A percentile compares a stretch with the other conserved stretches of the same genome.
phyloP scores from a whole-genome alignment of 2,113 vertebrate species.

The Eubucco bourcierii region DNA sequence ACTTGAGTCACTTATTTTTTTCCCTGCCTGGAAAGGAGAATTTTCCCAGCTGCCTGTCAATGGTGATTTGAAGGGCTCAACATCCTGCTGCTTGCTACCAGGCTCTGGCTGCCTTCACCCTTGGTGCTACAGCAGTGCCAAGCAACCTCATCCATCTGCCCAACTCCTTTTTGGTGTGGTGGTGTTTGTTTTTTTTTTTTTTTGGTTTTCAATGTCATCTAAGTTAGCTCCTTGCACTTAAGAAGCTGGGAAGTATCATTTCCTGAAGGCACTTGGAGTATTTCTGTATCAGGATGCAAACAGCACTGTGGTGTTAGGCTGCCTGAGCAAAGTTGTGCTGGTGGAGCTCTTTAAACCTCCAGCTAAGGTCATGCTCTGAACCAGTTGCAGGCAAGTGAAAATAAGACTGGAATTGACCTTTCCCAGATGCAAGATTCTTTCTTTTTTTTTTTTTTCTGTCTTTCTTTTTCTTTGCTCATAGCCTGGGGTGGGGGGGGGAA shows the following conservation, averaged over 20 bases:
- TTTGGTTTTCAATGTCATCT: too few species aligned
- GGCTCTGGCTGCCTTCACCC: not conserved
- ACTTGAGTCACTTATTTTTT: not conserved
- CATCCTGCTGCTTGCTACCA: not conserved
- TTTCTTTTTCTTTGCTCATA: not conserved
- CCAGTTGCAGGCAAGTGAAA: not conserved
- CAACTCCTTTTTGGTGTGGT: not conserved
- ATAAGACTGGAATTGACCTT: not conserved
- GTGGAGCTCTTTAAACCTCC: not conserved
- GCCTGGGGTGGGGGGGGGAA: not conserved
- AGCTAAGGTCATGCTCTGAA: not conserved
- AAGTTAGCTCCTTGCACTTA: not conserved
- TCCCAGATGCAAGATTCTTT: not conserved
- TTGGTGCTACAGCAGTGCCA: rapidly evolving
- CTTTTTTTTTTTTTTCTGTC: too few species aligned
- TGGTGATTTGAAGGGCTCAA: not conserved
- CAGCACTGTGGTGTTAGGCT: not conserved
- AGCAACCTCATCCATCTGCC: not conserved
- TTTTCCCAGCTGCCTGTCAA: not conserved
- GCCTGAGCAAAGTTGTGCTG: not conserved
- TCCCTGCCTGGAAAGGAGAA: not conserved
- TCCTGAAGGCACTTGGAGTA: not conserved
- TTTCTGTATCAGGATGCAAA: not conserved
- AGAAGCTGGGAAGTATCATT: not conserved
- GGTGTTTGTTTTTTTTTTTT: too few species aligned